Base-by-base conservation (phyloP, 2,113 vertebrate species). In the Aegotheles bennettii region DNA sequence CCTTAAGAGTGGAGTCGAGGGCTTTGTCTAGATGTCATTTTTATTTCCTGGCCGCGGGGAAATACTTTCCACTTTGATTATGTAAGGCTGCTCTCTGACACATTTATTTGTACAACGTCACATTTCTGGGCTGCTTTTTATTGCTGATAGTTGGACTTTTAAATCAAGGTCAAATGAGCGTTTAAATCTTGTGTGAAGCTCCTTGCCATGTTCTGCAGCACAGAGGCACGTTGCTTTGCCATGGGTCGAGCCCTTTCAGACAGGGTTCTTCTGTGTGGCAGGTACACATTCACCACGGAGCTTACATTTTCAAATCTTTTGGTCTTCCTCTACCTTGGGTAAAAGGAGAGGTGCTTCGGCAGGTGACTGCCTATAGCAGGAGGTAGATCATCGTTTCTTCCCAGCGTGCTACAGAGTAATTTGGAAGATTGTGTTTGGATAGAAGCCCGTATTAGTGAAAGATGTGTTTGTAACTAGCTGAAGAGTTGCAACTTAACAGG, bases 1-100 rank as follows among this genome's bases (percentile, higher is more conserved):
- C 78, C 68, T 90, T 71, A 81, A 40, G 43, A 71, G 56, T 82
- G 60, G 36, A 47, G 31, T 53, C 1, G 3, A 92, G 67, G 43
- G 77, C 81, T 88, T 94, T 91, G 68, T 78, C 73, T 91, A 89
- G 76, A 51, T 65, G 51, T 87, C 76, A 51, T 68, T 92, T 95
- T 94, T 95, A 67, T 93, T 90, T 80, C 14, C 33, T 83, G 35
- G 59, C 82, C 85, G 70, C 83, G 42, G 67, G 87, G 47, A 85
- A 85, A 43, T 83, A 50, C 35, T 91, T 94, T 88, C 70, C 50
- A 9, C 50, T 91, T 74, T 63, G 78, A 59, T 90, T 90, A 83
- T 84, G 75, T 90, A 74, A 87, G 50, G 42, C 67, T 91, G 84
- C 59, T 95, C 74, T 89, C 76, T 43, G 74, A 63, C 82, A 90